Evolutionary conservation across 2,113 vertebrate species (phyloP).

Genomic region (Mustelus asterias): DNA sequence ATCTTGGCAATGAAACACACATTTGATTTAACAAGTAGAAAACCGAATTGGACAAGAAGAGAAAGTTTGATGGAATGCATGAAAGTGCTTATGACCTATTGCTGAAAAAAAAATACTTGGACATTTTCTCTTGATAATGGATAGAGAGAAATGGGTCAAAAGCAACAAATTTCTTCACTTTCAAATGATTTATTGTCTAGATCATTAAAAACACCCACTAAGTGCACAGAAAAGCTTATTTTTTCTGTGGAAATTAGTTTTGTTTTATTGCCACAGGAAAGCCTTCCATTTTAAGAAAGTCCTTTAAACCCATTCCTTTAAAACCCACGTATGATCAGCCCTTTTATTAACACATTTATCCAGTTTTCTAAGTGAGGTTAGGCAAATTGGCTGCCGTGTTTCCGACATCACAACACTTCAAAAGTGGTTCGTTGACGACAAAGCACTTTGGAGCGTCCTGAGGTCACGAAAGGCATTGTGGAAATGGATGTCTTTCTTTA

Average conservation of each 20-base stretch:
- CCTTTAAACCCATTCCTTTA: neutral
- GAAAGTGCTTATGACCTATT: neutral
- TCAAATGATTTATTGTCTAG: no score
- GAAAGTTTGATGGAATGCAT: neutral
- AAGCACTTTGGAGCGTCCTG: neutral
- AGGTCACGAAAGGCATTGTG: neutral
- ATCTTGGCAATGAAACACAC: neutral
- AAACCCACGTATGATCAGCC: neutral
- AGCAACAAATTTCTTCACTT: neutral
- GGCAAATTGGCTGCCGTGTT: neutral
- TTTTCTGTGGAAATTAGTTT: neutral
- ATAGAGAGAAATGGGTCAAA: neutral
- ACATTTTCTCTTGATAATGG: neutral
- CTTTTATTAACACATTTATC: neutral
- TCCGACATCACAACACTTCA: neutral
- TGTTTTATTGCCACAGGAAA: neutral
- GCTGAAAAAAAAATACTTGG: neutral
- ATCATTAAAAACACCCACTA: neutral
- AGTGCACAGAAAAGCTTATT: neutral
- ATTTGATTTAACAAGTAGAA: neutral
- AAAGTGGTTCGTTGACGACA: neutral
- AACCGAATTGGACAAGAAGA: neutral
- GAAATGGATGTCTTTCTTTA: neutral
- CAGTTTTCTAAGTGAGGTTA: neutral
- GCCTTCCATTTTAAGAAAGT: neutral